A percentile compares a stretch with the other conserved stretches of the same genome.
phyloP scores from a whole-genome alignment of 2,888 invertebrate species.

The Drosophila helvetica region DNA sequence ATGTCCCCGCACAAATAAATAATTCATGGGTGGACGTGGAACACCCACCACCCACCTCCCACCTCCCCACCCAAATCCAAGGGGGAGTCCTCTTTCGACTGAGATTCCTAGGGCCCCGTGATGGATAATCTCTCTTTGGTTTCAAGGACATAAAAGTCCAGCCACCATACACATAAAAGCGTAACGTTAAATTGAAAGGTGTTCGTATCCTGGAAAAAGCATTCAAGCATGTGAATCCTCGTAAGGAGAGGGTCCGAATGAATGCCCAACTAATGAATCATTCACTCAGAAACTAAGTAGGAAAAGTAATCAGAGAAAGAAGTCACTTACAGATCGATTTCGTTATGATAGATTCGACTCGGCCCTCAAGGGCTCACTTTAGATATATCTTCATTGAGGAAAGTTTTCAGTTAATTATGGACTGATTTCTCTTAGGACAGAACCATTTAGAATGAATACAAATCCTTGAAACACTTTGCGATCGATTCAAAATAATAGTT shows the following conservation, averaged over 20 bases:
- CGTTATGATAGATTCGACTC: not conserved
- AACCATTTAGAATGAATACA: too few relatives aligned
- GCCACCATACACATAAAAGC: conserved; percentile 62
- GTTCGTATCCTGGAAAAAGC: conserved; percentile 48
- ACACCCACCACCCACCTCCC: not conserved
- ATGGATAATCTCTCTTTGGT: conserved; percentile 21
- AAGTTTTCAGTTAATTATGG: not conserved
- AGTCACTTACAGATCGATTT: not conserved
- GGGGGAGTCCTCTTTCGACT: not conserved
- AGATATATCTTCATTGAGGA: too few relatives aligned
- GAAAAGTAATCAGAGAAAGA: not conserved
- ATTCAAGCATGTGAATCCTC: conserved; percentile 49
- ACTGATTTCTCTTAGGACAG: too few relatives aligned
- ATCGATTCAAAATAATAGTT: too few relatives aligned
- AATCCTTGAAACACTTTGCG: too few relatives aligned
- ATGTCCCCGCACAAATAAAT: conserved; percentile 79
- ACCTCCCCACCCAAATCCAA: not conserved
- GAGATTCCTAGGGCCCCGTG: not conserved
- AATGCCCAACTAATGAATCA: not conserved
- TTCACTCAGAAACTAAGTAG: not conserved
- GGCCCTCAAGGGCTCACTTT: not conserved
- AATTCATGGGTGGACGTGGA: conserved; percentile 67
- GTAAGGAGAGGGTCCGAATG: not conserved
- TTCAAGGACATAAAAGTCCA: conserved; percentile 57
- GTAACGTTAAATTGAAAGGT: conserved; percentile 78